Evolutionary conservation across 2,113 vertebrate genomes (phyloP).

Genomic region (Romanogobio albipinnatus): DNA sequence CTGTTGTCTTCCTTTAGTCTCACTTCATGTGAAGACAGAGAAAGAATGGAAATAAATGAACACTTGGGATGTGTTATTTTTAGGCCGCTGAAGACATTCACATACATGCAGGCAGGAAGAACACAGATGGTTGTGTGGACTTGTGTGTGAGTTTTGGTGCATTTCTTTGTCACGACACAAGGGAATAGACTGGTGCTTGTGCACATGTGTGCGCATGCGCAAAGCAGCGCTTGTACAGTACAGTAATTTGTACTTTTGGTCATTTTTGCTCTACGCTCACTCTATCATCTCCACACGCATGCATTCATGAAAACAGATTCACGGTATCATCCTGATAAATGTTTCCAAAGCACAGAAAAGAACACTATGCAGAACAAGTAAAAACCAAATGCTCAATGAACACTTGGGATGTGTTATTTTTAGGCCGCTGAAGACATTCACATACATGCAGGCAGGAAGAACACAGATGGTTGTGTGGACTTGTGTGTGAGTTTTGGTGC

Average conservation of each 20-base stretch:
- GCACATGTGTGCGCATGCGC: not conserved
- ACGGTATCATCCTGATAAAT: not conserved
- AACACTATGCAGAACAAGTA: not conserved
- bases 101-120: slow-evolving; percentile 15
- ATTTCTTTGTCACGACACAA: not conserved
- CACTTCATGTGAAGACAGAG: not conserved
- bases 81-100: slow-evolving; percentile 19
- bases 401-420: slow-evolving; percentile 18
- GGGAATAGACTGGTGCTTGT: not conserved
- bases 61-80: slow-evolving; percentile 18
- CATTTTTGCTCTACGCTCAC: not conserved
- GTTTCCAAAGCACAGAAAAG: not conserved
- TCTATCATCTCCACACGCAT: not conserved
- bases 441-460: slow-evolving; percentile 17
- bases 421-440: slow-evolving; percentile 19
- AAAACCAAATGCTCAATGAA: not conserved
- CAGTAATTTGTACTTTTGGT: not conserved
- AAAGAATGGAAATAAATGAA: slow-evolving; percentile 21
- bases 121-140: slow-evolving; percentile 3
- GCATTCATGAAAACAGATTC: not conserved
- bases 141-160: not conserved
- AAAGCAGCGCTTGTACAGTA: not conserved
- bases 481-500: not conserved
- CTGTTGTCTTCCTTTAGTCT: not conserved
- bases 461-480: slow-evolving; percentile 3